These are phyloP conservation scores for Volucella inanis DNA, from an alignment of 2,888 invertebrate species.

Conservation along the genomic window DNA sequence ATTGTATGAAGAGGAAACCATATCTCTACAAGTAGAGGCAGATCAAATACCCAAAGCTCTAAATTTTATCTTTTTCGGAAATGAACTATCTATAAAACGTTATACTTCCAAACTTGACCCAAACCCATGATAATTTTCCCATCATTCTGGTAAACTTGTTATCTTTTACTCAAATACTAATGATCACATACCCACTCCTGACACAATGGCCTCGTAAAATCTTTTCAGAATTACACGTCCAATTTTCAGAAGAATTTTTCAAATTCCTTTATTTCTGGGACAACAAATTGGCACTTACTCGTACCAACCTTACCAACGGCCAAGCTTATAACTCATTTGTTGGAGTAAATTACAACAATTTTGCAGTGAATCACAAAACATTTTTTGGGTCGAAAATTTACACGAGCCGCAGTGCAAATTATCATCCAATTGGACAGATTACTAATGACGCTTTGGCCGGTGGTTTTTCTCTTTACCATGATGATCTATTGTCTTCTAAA, in stretches of 20 bases:
- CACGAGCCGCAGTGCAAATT: conserved; percentile 5
- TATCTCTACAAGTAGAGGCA: too few species aligned
- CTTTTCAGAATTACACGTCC: conserved; percentile 1
- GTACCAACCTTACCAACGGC: conserved; percentile 11
- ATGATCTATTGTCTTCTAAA: conserved; percentile 52
- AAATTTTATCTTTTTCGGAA: too few species aligned
- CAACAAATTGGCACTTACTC: conserved; percentile 32
- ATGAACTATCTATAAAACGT: too few species aligned
- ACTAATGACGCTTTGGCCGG: conserved; percentile 25
- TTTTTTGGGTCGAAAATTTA: conserved; percentile 47
- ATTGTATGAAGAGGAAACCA: too few species aligned
- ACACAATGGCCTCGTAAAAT: not conserved
- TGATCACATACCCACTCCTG: conserved; percentile 17
- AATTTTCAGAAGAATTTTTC: conserved; percentile 9
- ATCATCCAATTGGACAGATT: conserved; percentile 60
- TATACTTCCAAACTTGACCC: too few species aligned
- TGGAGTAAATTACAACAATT: conserved; percentile 53
- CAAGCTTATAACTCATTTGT: conserved; percentile 49
- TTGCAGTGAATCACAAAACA: conserved; percentile 19
- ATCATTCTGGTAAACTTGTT: not conserved
- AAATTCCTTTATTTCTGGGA: conserved; percentile 49
- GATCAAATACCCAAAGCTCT: too few species aligned
- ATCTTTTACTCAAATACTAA: conserved; percentile 2
- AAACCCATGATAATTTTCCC: not conserved
- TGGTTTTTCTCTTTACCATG: conserved; percentile 7